Percentiles rank a stretch among this genome's conserved stretches.
phyloP scores from a whole-genome alignment of 1,140 invertebrate species.

The Drosophila carrolli region DNA sequence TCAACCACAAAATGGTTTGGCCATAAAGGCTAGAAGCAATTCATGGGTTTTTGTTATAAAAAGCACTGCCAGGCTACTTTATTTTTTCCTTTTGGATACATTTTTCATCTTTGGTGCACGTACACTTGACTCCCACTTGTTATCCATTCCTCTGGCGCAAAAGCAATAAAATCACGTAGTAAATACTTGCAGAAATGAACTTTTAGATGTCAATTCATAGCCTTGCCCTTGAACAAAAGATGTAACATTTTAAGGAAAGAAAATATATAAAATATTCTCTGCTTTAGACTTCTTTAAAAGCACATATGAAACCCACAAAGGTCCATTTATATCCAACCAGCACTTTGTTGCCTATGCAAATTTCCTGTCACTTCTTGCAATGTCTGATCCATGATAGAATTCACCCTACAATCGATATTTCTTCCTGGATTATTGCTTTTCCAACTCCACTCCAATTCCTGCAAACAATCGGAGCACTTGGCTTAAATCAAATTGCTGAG shows the following conservation, averaged over 20 bases:
- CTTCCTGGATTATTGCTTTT: slow-evolving; percentile 21
- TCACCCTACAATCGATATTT: slow-evolving; percentile 21
- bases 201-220: not conserved
- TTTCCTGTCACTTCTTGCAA: not conserved
- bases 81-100: slow-evolving; percentile 8
- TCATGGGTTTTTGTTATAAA: not conserved
- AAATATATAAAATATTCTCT: not conserved
- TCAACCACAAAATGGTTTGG: slow-evolving; percentile 14
- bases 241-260: too few relatives aligned
- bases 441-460: slow-evolving; percentile 4
- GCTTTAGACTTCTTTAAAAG: not conserved
- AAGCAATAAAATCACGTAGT: slow-evolving; percentile 42
- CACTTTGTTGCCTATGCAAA: not conserved
- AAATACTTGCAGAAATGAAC: slow-evolving; percentile 28
- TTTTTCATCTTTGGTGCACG: slow-evolving; percentile 37
- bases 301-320: not conserved
- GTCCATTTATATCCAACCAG: not conserved
- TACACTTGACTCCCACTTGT: slow-evolving; percentile 15
- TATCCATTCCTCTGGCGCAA: not conserved
- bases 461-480: slow-evolving; percentile 15
- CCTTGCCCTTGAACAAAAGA: slow-evolving; percentile 5
- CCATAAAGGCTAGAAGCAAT: not conserved
- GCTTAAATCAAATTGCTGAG: slow-evolving; percentile 34
- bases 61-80: not conserved
- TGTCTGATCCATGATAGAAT: not conserved